Evolutionary conservation across 2,797 vertebrate species (phyloP), one percentile per base, ranked within the genome.

Genomic region (Lophius americanus): DNA sequence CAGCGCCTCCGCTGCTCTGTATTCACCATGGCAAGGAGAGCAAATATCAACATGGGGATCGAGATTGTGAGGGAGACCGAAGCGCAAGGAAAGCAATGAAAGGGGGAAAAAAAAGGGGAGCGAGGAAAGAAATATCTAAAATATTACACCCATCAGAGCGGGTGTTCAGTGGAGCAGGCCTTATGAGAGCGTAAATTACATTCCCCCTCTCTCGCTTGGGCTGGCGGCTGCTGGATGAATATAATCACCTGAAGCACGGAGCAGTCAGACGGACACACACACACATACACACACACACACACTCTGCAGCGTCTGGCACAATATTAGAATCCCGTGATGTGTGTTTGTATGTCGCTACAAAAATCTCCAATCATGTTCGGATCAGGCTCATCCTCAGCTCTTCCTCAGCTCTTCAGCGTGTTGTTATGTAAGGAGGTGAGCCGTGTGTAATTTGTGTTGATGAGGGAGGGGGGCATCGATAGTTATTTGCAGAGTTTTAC

Each of bases 161-260:
- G 83, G 83, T 84, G 81, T 81, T 85, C 85, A 81, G 82, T 70
- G 61, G 75, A 87, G 81, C 78, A 82, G 76, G 83, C 88, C 84
- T 92, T 90, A 91, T 91, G 82, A 91, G 78, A 81, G 83, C 75
- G 70, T 88, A 90, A 92, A 92, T 90, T 89, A 86, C 84, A 87
- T 87, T 85, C 84, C 80, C 75, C 86, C 84, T 81, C 65, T 81
- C 70, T 84, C 81, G 82, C 64, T 78, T 68, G 75, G 83, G 82
- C 79, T 75, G 80, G 73, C 13, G 72, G 77, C 79, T 82, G 67
- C 75, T 69, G 78, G 82, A 79, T 85, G 84, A 86, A 91, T 85
- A 85, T 84, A 89, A 91, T 90, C 85, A 82, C 64, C 78, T 71
- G 60, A 63, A 73, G 69, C 60, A 61, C 57, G 11, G 33, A 68